Base-by-base conservation (phyloP, 1,140 invertebrate species). In the Trichonephila clavata region DNA sequence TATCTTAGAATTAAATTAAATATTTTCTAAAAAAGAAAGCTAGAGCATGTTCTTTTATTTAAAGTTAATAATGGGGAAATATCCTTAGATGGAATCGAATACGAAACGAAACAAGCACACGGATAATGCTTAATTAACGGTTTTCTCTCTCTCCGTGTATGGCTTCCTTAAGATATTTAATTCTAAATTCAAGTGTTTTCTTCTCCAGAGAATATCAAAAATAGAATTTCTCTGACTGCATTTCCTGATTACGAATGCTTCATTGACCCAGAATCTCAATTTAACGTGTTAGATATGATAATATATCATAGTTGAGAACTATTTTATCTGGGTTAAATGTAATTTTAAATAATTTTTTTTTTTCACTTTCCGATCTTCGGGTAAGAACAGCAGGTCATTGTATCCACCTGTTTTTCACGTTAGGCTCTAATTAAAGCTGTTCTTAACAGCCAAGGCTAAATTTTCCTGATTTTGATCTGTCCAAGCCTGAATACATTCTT, bases 211-310 rank as follows among this genome's bases (percentile, higher is more conserved):
- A 50, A 50, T 50, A 50, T 50, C 50, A 50, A 50, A 50, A 50
- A 50, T 50, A 50, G 50, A 50, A 50, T 50, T 50, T 50, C 43
- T 50, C 50, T 50, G 50, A 50, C 50, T 50, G 7, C 50, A 7
- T 13, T 50, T 50, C 50, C 50, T 50, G 50, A 50, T n/a, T 68
- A 7, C 71, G 27, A 32, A 18, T 32, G 32, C 32, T 32, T 32
- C 27, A 77, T 77, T 77, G 32, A 77, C 71, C 71, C 32, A 27
- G 14, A 77, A 39, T 32, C 27, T 77, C 14, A 27, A 32, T 77
- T 77, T 77, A 77, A 77, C 32, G 27, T 27, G 71, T 32, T 77
- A 32, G 20, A 77, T 77, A 32, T 77, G 27, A 77, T 77, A 77
- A 18, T 18, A 77, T 77, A 24, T 77, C 14, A 32, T 32, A 5